A percentile compares a stretch with the other conserved stretches of the same genome.
Evolutionary conservation across 2,888 invertebrate species (phyloP).

Genomic region (Drosophila histrio): DNA sequence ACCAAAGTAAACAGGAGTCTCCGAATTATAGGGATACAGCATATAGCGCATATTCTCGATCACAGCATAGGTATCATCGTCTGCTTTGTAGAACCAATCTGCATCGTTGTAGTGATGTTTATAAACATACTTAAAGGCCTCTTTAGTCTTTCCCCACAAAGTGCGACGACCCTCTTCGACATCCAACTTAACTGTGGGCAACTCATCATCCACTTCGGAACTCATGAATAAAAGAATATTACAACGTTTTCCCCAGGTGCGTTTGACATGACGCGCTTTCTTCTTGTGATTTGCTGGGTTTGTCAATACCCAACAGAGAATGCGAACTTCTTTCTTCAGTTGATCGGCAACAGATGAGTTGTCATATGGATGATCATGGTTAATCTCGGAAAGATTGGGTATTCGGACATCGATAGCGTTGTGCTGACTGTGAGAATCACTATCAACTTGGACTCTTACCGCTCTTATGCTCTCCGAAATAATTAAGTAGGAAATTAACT

Average conservation of each 20-base stretch:
- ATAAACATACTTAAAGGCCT: conserved; percentile 94
- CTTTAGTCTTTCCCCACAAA: conserved; percentile 97
- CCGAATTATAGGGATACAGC: conserved; percentile 89
- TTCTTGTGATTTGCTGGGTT: conserved; percentile 93
- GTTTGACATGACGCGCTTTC: conserved; percentile 95
- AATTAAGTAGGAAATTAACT: conserved; percentile 32
- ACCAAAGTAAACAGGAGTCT: conserved; percentile 93
- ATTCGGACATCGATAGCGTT: not conserved
- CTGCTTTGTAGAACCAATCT: conserved; percentile 91
- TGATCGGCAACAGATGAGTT: conserved; percentile 86
- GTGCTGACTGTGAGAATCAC: not conserved
- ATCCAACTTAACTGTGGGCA: conserved; percentile 86
- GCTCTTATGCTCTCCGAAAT: conserved; percentile 16
- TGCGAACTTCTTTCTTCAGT: conserved; percentile 90
- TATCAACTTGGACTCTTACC: not conserved
- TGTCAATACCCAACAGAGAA: conserved; percentile 98
- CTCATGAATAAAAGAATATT: conserved; percentile 92
- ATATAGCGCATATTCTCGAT: conserved; percentile 88
- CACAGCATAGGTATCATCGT: not conserved
- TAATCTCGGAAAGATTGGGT: not conserved
- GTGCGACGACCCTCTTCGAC: conserved; percentile 93
- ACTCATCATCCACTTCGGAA: not conserved
- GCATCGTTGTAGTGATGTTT: conserved; percentile 91
- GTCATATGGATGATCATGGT: conserved; percentile 10
- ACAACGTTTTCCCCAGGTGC: conserved; percentile 96